These are phyloP conservation scores for Thinocorus orbignyianus DNA, from an alignment of 2,113 vertebrate genomes.

Conservation along the genomic window DNA sequence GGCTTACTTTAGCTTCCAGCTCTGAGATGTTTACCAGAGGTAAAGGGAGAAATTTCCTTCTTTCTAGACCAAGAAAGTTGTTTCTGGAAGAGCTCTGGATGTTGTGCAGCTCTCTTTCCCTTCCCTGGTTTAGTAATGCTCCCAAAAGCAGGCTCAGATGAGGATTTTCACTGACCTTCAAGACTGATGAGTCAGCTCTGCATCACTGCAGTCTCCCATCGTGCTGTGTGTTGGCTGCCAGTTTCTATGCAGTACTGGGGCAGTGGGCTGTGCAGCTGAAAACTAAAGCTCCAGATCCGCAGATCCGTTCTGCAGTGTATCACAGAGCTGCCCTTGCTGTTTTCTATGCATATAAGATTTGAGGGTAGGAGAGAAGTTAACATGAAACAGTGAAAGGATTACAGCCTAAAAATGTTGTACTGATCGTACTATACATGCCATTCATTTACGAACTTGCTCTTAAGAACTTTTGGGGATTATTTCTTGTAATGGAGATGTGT, in stretches of 20 bases:
- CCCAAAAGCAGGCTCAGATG: background rate
- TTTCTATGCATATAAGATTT: background rate
- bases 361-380: background rate
- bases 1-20: background rate
- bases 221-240: background rate
- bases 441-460: background rate
- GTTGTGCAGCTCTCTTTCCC: rapidly evolving
- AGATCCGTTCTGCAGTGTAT: background rate
- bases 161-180: background rate
- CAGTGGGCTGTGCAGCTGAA: background rate
- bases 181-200: constrained; percentile 46
- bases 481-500: background rate
- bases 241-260: background rate
- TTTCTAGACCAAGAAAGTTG: background rate
- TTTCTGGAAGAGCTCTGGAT: background rate
- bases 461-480: background rate
- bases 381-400: background rate
- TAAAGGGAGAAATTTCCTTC: background rate
- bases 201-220: background rate
- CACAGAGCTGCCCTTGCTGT: background rate
- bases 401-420: background rate
- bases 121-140: background rate
- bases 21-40: background rate
- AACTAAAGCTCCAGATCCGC: background rate
- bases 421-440: background rate